Percentiles rank a stretch among this genome's conserved stretches.
Conservation (phyloP, 2,797 vertebrate species). For the Champsocephalus esox region DNA sequence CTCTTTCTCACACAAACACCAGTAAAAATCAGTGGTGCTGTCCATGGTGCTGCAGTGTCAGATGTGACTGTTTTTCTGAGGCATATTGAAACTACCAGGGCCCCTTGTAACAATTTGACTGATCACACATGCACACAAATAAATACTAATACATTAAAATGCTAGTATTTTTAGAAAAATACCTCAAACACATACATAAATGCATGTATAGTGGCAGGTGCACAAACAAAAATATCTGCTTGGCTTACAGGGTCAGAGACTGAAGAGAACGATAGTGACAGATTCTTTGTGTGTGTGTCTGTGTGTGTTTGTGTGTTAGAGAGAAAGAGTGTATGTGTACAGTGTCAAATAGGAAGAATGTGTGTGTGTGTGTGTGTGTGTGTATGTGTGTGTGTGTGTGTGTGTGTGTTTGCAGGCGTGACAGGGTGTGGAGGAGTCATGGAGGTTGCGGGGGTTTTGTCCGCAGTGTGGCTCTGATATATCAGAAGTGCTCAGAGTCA, state of each 20-base stretch:
- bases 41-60: too few species aligned
- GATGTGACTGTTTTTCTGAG: too few species aligned
- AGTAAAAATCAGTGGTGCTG: too few species aligned
- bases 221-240: slow-evolving; percentile 74
- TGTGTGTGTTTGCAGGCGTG: slow-evolving; percentile 30
- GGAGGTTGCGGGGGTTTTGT: slow-evolving; percentile 58
- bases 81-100: too few species aligned
- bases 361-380: not conserved
- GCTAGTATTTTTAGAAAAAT: slow-evolving; percentile 6
- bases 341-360: slow-evolving; percentile 4
- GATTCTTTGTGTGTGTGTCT: slow-evolving; percentile 35
- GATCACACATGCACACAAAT: not conserved
- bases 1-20: too few species aligned
- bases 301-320: slow-evolving; percentile 32
- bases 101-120: too few species aligned
- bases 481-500: slow-evolving; percentile 61
- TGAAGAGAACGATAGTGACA: slow-evolving; percentile 75
- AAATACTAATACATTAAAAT: slow-evolving; percentile 8
- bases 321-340: slow-evolving; percentile 30
- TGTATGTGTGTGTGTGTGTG: slow-evolving; percentile 21
- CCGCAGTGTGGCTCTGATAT: slow-evolving; percentile 52
- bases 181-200: slow-evolving; percentile 29
- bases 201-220: slow-evolving; percentile 67
- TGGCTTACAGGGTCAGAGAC: slow-evolving; percentile 61
- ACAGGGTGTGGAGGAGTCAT: slow-evolving; percentile 53